phyloP scores from a whole-genome alignment of 2,797 vertebrate species.

The Lacerta bilineata region DNA sequence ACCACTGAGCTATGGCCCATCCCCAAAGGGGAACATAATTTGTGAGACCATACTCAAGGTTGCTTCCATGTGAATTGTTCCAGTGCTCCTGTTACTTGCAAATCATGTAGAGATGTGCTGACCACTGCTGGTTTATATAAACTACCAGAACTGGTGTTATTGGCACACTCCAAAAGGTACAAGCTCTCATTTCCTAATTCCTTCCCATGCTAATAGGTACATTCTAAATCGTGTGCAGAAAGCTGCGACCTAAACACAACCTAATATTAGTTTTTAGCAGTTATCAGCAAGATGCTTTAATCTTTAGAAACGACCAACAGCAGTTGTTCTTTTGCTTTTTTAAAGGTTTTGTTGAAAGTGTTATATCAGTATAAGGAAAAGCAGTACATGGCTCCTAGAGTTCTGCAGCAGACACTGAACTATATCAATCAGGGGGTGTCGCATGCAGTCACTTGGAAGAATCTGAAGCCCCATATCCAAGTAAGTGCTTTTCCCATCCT shows the following conservation, averaged over 20 bases:
- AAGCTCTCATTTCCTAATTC: background rate
- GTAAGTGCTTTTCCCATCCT: slow-evolving; percentile 77
- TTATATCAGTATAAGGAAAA: slow-evolving; percentile 98
- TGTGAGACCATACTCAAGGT: background rate
- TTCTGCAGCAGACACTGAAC: slow-evolving; percentile 98
- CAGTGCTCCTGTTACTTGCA: background rate
- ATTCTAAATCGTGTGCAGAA: background rate
- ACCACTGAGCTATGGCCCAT: no score
- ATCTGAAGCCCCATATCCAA: slow-evolving; percentile 98
- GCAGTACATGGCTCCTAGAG: slow-evolving; percentile 97
- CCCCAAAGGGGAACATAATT: background rate
- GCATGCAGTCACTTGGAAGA: slow-evolving; percentile 98
- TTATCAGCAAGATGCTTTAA: slow-evolving; percentile 12
- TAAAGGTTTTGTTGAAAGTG: slow-evolving; percentile 96
- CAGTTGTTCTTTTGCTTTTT: slow-evolving; percentile 16
- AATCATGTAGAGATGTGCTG: background rate
- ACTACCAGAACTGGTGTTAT: background rate
- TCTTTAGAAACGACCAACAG: slow-evolving; percentile 38
- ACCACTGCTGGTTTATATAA: background rate
- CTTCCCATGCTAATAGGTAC: background rate
- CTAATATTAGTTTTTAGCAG: background rate
- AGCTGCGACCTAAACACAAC: background rate
- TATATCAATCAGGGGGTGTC: slow-evolving; percentile 99
- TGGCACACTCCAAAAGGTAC: background rate
- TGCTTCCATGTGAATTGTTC: background rate